Evolutionary conservation across 2,888 invertebrate species (phyloP).

Genomic region (Netelia melanura): DNA sequence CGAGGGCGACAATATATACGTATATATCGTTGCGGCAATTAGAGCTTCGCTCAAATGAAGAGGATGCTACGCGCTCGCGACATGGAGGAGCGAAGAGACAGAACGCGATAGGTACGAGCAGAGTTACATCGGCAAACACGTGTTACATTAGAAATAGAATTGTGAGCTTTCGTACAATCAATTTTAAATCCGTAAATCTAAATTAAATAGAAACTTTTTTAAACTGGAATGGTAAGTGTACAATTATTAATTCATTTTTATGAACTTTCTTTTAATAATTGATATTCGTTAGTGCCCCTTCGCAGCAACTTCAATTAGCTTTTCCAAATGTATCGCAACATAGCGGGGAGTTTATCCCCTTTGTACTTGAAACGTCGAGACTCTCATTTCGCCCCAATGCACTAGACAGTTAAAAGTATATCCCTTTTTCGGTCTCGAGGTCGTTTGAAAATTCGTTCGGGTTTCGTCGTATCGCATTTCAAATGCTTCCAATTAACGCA

Average conservation of each 20-base stretch:
- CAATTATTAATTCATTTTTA: too few relatives aligned
- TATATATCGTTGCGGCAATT: conserved; percentile 47
- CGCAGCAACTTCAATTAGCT: background rate
- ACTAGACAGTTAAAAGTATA: too few relatives aligned
- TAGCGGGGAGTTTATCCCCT: background rate
- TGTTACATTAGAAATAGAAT: background rate
- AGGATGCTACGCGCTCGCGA: conserved; percentile 38
- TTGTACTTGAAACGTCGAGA: too few relatives aligned
- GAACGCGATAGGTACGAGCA: conserved; percentile 4
- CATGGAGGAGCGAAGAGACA: conserved; percentile 24
- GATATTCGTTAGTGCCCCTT: background rate
- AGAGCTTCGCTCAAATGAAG: conserved; percentile 46
- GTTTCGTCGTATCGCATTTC: conserved; percentile 19
- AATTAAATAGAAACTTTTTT: background rate
- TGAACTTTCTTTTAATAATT: background rate
- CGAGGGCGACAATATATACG: conserved; percentile 47
- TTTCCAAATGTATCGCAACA: background rate
- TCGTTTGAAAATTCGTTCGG: background rate
- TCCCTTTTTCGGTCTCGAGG: too few relatives aligned
- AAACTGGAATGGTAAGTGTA: background rate
- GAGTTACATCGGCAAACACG: background rate
- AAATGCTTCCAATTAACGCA: background rate
- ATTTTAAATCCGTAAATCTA: background rate
- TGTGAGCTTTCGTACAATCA: background rate
- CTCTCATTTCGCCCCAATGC: too few relatives aligned